Base-by-base conservation (phyloP, 2,888 invertebrate genomes). In the Caenorhabditis panamensis region DNA sequence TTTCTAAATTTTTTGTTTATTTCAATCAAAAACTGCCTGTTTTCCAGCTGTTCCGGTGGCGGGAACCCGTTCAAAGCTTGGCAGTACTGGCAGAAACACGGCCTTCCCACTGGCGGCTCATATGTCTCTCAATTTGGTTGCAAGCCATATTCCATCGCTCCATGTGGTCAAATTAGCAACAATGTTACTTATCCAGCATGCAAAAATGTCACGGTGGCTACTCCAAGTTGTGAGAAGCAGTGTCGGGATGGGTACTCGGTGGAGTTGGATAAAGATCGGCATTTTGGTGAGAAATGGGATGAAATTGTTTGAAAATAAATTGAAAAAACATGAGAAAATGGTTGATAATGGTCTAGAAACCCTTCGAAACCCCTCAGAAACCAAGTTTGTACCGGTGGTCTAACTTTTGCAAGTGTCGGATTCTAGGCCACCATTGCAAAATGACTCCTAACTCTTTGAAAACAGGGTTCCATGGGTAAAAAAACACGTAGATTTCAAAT, bases 121-220 rank as follows among this genome's bases (percentile, higher is more conserved):
- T 84, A 76, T 58, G 71, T 63, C 16, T 61, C 53, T 13, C 64
- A 72, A 26, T 64, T 92, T 93, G 78, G 78, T 53, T 79, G 78
- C 53, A 71, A 71, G 24, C 66, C 78, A 11, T 72, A 72, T 41
- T 66, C 79, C 16, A 62, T 79, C 11, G 53, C 72, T 5, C 79
- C 79, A 22, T 76, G 76, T 18, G 76, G 76, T 11, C 22, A 62
- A 49, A 76, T 68, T 0, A 56, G 72, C 22, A 22, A 54, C 16
- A 67, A 72, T 31, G 49, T 72, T 13, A 79, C 79, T 2, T 79
- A 61, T 53, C 79, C 79, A 11, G 37, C 44, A 11, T 79, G 79
- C 18, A 37, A 62, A 0, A 31, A 49, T 22, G 9, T 28, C 0
- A 62, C 31, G 5, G 44, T 56, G 11, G 90, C 87, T 0, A 82